phyloP scores from a whole-genome alignment of 2,113 vertebrate genomes.

The Phainopepla nitens region DNA sequence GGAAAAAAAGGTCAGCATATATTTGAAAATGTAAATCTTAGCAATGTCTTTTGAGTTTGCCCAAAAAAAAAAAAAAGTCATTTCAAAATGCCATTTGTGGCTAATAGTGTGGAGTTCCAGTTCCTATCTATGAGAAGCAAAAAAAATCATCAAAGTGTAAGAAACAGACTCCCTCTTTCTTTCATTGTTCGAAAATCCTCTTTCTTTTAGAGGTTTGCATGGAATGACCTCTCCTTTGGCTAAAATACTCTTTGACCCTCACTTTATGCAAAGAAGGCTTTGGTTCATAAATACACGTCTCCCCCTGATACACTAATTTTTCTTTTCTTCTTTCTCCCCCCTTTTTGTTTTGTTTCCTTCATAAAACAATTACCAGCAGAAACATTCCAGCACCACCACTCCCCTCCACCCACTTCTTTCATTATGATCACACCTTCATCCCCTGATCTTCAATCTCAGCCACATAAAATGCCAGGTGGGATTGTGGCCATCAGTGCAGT shows the following conservation, averaged over 20 bases:
- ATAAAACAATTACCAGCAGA: neutral
- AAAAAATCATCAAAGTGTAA: slow-evolving; percentile 79
- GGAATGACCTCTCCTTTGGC: slow-evolving; percentile 25
- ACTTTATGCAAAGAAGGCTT: neutral
- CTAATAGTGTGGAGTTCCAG: slow-evolving; percentile 81
- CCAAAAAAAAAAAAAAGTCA: slow-evolving; percentile 81
- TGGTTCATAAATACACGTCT: neutral
- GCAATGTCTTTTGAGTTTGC: slow-evolving; percentile 94
- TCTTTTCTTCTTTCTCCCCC: neutral
- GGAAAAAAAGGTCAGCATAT: slow-evolving; percentile 98
- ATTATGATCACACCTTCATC: neutral
- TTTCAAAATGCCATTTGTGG: slow-evolving; percentile 97
- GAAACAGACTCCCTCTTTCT: slow-evolving; percentile 60
- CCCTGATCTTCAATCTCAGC: neutral
- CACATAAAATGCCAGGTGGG: neutral
- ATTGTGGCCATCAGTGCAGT: neutral
- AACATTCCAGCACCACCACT: neutral
- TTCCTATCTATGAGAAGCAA: slow-evolving; percentile 72
- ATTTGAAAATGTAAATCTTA: slow-evolving; percentile 99
- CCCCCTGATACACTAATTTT: neutral
- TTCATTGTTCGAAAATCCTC: slow-evolving; percentile 73
- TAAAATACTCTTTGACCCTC: neutral
- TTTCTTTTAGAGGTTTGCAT: slow-evolving; percentile 43
- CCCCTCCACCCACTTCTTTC: neutral
- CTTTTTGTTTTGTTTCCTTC: neutral